Percentiles rank a stretch among this genome's conserved stretches.
These are phyloP conservation scores for Malurus cyaneus DNA, from an alignment of 2,113 vertebrate genomes.

Conservation along the genomic window DNA sequence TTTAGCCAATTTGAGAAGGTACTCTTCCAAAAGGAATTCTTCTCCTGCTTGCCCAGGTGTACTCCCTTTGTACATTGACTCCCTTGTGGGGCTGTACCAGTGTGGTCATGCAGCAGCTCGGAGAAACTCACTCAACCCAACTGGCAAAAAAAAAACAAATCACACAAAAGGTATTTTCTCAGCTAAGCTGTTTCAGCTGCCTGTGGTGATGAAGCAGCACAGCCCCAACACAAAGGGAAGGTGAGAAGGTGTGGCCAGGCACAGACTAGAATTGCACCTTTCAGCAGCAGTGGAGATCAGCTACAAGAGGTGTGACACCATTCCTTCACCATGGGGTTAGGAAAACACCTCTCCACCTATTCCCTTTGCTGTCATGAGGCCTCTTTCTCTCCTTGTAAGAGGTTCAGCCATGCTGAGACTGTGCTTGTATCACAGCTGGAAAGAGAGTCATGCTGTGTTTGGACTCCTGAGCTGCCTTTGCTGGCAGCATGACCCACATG, in stretches of 20 bases:
- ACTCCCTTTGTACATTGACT: neutral
- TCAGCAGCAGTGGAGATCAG: neutral
- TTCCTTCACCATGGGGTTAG: fast-evolving
- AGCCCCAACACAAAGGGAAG: neutral
- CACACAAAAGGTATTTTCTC: neutral
- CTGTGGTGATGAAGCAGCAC: neutral
- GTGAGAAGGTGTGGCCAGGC: neutral
- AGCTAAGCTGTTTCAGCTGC: neutral
- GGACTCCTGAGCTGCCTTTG: neutral
- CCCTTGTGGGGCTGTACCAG: neutral
- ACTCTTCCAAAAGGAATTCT: neutral
- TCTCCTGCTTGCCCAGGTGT: neutral
- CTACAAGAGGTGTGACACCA: neutral
- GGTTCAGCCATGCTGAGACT: neutral
- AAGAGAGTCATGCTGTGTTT: neutral
- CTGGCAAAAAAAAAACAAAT: neutral
- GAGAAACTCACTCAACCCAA: neutral
- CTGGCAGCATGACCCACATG: neutral
- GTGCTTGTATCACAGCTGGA: neutral
- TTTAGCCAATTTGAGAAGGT: neutral
- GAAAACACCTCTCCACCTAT: neutral
- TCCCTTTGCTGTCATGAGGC: neutral
- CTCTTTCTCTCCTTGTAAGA: neutral
- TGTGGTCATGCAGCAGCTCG: neutral
- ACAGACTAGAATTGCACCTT: neutral